These are phyloP conservation scores for Lepus townsendii DNA, from an alignment of 2,797 vertebrate species.

Conservation along the genomic window DNA sequence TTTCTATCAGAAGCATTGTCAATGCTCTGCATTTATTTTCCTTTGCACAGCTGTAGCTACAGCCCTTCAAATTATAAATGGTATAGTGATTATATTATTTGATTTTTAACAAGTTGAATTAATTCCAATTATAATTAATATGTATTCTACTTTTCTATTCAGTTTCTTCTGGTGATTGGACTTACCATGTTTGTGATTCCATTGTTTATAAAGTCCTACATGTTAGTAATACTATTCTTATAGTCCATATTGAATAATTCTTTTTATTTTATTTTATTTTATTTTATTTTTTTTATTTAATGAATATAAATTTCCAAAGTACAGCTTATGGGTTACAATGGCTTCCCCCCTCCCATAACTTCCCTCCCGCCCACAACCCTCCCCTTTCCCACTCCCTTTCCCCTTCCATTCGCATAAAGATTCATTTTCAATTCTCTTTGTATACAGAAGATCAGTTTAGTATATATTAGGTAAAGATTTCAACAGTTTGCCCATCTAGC, in stretches of 20 bases:
- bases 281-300: no score
- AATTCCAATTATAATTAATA: slow-evolving; percentile 27
- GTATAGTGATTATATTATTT: background rate
- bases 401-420: no score
- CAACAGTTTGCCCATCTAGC: no score
- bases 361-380: no score
- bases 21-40: background rate
- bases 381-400: no score
- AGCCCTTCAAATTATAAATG: background rate
- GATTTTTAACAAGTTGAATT: slow-evolving; percentile 16
- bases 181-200: background rate
- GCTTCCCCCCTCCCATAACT: no score
- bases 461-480: no score
- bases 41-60: background rate
- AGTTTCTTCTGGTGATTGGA: background rate
- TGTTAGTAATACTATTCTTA: background rate
- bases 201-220: slow-evolving; percentile 13
- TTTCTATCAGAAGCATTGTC: background rate
- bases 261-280: no score
- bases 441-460: no score
- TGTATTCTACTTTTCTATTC: background rate
- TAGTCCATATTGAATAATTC: background rate
- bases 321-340: no score
- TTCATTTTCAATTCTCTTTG: no score
- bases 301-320: no score